phyloP scores from a whole-genome alignment of 2,113 vertebrate species.

The Phainopepla nitens region DNA sequence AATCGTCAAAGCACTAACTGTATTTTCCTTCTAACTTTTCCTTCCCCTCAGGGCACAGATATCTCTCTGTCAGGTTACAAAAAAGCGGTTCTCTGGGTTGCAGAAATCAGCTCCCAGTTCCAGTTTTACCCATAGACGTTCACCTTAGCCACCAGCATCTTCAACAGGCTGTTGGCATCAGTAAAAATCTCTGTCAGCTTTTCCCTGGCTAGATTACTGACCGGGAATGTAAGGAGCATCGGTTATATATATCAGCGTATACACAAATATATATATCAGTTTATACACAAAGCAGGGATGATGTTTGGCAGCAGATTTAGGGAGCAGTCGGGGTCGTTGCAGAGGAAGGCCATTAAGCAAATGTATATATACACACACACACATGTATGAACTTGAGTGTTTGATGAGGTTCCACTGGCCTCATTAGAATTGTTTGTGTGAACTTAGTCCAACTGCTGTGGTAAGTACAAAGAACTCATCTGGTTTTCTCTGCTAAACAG shows the following conservation, averaged over 20 bases:
- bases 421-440: not conserved
- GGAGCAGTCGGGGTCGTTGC: not conserved
- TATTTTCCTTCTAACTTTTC: not conserved
- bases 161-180: conserved; percentile 71
- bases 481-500: not conserved
- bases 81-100: conserved; percentile 71
- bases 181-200: not conserved
- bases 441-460: not conserved
- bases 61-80: conserved; percentile 64
- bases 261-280: not conserved
- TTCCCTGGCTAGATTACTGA: not conserved
- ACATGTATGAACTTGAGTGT: not conserved
- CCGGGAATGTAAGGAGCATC: not conserved
- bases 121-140: conserved; percentile 71
- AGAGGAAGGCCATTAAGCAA: not conserved
- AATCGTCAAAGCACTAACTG: not conserved
- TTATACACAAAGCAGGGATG: not conserved
- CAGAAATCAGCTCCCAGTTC: conserved; percentile 65
- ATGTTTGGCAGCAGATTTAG: not conserved
- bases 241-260: not conserved
- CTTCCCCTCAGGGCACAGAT: conserved; percentile 66
- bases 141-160: conserved; percentile 70
- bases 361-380: not conserved
- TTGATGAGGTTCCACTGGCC: not conserved
- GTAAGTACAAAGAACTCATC: not conserved